These are phyloP conservation scores for Dipodomys ordii DNA, from an alignment of 2,113 vertebrate species.

Conservation along the genomic window DNA sequence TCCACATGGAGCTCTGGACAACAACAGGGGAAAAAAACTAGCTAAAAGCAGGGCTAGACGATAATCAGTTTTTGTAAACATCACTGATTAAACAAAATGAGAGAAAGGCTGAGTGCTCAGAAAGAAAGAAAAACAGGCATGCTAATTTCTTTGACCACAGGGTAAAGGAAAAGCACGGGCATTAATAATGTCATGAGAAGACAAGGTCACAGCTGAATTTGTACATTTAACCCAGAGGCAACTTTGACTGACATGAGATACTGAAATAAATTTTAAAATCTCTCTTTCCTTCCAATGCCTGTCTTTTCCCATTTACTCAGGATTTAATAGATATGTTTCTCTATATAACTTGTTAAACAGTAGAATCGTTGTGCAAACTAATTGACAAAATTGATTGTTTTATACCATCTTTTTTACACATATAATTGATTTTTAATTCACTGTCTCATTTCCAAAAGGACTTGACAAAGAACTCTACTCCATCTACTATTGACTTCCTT, in stretches of 20 bases:
- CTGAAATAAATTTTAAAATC: conserved; percentile 72
- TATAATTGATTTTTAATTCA: conserved; percentile 88
- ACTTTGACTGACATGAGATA: conserved; percentile 79
- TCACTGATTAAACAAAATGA: conserved; percentile 54
- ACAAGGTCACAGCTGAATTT: conserved; percentile 89
- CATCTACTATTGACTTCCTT: conserved; percentile 74
- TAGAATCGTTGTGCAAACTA: conserved; percentile 85
- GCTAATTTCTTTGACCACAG: conserved; percentile 63
- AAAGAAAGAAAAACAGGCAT: conserved; percentile 22
- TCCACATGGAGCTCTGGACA: background rate
- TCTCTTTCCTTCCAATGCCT: conserved; percentile 32
- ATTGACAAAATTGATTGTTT: conserved; percentile 82
- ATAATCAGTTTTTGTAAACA: background rate
- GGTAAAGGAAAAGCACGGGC: conserved; percentile 56
- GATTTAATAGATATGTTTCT: conserved; percentile 82
- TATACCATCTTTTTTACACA: conserved; percentile 81
- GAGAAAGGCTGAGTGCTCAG: conserved; percentile 33
- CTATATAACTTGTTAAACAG: conserved; percentile 84
- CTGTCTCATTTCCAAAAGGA: conserved; percentile 82
- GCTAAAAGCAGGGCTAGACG: background rate
- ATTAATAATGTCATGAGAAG: conserved; percentile 65
- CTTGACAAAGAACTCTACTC: conserved; percentile 81
- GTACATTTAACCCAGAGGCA: conserved; percentile 89
- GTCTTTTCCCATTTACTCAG: conserved; percentile 80
- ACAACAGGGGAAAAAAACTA: conserved; percentile 51